A percentile compares a stretch with the other conserved stretches of the same genome.
Evolutionary conservation across 2,888 invertebrate species (phyloP).

Genomic region (Tubulanus polymorphus): DNA sequence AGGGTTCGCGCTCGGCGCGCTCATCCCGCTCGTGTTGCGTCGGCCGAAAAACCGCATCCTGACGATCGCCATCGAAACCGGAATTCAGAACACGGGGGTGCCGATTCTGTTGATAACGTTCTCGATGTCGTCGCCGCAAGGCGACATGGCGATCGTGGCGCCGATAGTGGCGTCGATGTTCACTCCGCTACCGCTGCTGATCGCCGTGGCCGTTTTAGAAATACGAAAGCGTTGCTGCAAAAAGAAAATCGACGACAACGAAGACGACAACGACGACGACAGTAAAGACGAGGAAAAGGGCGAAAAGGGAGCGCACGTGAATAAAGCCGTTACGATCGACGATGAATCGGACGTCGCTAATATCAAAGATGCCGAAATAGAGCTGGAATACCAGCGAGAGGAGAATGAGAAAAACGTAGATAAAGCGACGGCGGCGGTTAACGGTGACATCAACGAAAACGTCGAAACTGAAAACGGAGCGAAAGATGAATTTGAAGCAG

Average conservation of each 20-base stretch:
- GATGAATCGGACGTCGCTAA: neutral
- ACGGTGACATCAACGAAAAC: neutral
- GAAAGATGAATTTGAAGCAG: no score
- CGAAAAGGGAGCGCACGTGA: neutral
- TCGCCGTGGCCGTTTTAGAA: constrained; percentile 33
- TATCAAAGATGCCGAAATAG: neutral
- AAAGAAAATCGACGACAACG: neutral
- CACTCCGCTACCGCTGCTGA: constrained; percentile 81
- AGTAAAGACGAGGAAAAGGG: neutral
- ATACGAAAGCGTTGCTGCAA: constrained; percentile 25
- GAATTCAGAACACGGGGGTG: constrained; percentile 90
- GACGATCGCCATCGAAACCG: constrained; percentile 79
- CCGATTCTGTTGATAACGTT: constrained; percentile 81
- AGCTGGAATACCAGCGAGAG: neutral
- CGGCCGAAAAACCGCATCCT: constrained; percentile 35
- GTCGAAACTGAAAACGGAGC: neutral
- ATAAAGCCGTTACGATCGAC: neutral
- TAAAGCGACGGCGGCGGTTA: neutral
- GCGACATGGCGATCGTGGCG: constrained; percentile 72
- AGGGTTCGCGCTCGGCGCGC: constrained; percentile 40
- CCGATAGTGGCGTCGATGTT: constrained; percentile 69
- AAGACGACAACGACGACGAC: neutral
- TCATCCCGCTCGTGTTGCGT: constrained; percentile 29
- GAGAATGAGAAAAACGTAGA: neutral
- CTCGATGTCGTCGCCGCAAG: constrained; percentile 77